These are phyloP conservation scores for Pantherophis alleghaniensis DNA, from an alignment of 2,797 vertebrate genomes.

Conservation along the genomic window DNA sequence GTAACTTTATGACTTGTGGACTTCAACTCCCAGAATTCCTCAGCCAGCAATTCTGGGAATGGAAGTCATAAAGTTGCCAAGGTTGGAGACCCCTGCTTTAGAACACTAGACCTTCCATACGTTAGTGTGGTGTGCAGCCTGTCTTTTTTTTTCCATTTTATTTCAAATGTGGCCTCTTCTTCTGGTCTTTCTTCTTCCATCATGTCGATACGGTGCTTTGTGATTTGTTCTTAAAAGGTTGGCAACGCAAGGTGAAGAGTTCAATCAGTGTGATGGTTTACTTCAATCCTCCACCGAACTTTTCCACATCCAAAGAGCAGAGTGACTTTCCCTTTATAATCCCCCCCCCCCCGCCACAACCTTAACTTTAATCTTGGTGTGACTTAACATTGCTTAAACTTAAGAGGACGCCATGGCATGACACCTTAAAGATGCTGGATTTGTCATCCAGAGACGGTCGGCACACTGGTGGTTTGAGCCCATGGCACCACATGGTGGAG, in stretches of 20 bases:
- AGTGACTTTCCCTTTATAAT: neutral
- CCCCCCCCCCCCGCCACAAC: rapidly evolving
- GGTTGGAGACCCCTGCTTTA: neutral
- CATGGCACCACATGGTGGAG: neutral
- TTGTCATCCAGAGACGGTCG: neutral
- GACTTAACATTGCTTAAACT: neutral
- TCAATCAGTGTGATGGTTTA: neutral
- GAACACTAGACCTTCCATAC: neutral
- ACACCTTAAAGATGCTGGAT: neutral
- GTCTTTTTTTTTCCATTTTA: neutral
- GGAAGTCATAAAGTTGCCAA: neutral
- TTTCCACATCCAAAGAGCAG: neutral
- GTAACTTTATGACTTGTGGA: no score
- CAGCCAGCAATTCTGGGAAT: no score
- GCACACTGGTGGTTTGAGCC: neutral
- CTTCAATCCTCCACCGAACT: neutral
- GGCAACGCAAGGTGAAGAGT: neutral
- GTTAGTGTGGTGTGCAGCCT: neutral
- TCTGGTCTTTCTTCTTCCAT: neutral
- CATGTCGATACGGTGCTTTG: neutral
- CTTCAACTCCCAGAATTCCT: no score
- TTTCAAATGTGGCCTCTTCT: neutral
- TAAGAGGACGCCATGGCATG: neutral
- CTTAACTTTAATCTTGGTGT: neutral
- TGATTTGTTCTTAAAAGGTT: neutral